These are phyloP conservation scores for Drosophila tsacasi DNA, from an alignment of 1,140 invertebrate species.

Conservation along the genomic window DNA sequence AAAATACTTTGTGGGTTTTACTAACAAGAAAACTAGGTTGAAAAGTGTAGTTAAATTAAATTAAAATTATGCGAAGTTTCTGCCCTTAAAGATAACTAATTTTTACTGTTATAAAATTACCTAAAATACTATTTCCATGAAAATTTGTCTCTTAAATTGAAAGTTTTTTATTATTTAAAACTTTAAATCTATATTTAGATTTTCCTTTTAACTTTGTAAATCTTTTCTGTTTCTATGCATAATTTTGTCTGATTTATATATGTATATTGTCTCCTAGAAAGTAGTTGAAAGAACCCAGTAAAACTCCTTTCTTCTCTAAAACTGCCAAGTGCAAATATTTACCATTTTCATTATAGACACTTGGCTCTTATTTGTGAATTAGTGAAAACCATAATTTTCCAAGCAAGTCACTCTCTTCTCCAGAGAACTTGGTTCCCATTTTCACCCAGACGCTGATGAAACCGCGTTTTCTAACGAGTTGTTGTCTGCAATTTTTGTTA, in stretches of 20 bases:
- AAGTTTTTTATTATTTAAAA: background rate
- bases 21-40: background rate
- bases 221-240: background rate
- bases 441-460: constrained; percentile 36
- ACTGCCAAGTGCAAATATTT: constrained; percentile 1
- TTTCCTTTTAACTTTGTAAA: background rate
- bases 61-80: no score
- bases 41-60: background rate
- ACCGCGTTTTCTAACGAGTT: constrained; percentile 60
- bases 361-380: constrained; percentile 10
- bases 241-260: background rate
- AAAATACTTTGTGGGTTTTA: background rate
- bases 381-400: constrained; percentile 12
- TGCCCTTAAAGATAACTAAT: no score
- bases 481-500: constrained; percentile 66
- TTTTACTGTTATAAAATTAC: no score
- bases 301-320: background rate
- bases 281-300: background rate
- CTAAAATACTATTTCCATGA: background rate
- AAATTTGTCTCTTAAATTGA: background rate
- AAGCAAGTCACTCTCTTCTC: constrained; percentile 26
- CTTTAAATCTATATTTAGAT: background rate
- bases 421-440: background rate
- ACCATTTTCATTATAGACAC: background rate
- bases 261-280: background rate